Base-by-base conservation (phyloP, 37 sponge, comb jelly and placozoan genomes). In the Beroe forskalii region DNA sequence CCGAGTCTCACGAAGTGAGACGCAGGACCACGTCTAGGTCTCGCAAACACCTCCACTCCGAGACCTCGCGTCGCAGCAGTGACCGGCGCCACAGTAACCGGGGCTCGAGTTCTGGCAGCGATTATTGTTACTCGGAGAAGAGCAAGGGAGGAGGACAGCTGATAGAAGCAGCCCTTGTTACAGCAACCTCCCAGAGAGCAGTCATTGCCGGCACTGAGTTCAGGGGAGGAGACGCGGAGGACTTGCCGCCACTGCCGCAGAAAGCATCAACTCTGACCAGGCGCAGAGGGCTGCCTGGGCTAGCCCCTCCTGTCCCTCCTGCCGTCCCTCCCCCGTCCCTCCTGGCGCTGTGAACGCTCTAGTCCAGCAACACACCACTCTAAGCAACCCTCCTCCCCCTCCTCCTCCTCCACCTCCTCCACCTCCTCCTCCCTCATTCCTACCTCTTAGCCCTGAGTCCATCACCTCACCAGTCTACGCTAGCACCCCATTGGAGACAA, bases 21-120 rank as follows among this genome's bases (percentile, higher is more conserved):
- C 35, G 72, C 37, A 32, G 32, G 38, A 69, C 33, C 32, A 69
- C 33, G 27, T 27, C 72, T 1, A 32, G 72, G 17, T 36, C 72
- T 33, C 72, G 72, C 2, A 31, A 32, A 69, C 72, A 69, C 17
- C 72, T 33, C 3, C 19, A 69, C 19, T 32, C 27, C 38, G 72
- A 69, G 35, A 36, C 27, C 9, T 19, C 39, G 19, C 33, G 35
- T 28, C 66, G 31, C 4, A n/a, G n/a, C n/a, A 23, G 66, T 30
- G 72, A 31, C 9, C 27, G 72, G 38, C 28, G 72, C 1, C 38
- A 32, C 1, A 69, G 72, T 35, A 69, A 69, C 72, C 28, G 72
- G 32, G n/a, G n/a, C n/a, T 69, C 72, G 4, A 69, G 72, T 36
- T 69, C 72, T 27, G 72, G 72, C 12, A 69, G 72, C 32, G 72